Evolutionary conservation across 2,888 invertebrate species (phyloP), one percentile per base, ranked within the genome.

Genomic region (Drosophila melanocephala): DNA sequence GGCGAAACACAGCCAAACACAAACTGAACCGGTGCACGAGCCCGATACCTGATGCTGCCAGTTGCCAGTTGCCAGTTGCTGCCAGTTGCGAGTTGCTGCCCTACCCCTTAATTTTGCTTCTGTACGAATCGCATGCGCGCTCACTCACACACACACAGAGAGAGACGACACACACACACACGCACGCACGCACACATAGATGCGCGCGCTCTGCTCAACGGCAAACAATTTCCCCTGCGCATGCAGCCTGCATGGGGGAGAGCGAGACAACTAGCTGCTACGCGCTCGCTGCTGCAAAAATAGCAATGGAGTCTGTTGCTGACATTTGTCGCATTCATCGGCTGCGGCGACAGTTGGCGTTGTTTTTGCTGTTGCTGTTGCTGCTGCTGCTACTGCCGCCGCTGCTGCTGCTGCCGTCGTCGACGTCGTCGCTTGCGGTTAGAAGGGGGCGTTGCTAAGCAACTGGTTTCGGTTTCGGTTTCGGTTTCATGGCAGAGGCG

Each of bases 381-480:
- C 33, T 19, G 59, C n/a, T 51, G 52, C 37, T 42, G 52, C 33
- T 12, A 53, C 22, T 12, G 39, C 26, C 51, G 60, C 28, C 22
- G 39, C 22, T 51, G 67, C 42, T 19, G 59, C 35, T 51, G 55
- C 51, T 47, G 63, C 33, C 42, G 42, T 26, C 56, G 70, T 67
- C 65, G 66, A 26, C 77, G 63, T 67, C 58, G 73, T 64, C 75
- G 83, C 75, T 81, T 87, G 88, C 92, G 91, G 91, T 88, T 87
- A 84, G 92, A 72, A 89, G 92, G 93, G 93, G 93, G 93, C 93
- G 93, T 93, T 93, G 92, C 93, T 92, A 91, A 93, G 93, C 93
- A 93, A 93, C 91, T 93, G 89, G 92, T 91, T 91, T 90, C 84
- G 74, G 72, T 73, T 55, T 55, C 35, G 35, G 42, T 44, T 81